Conservation (phyloP, 2,888 invertebrate species). For the Chalcis sispes region DNA sequence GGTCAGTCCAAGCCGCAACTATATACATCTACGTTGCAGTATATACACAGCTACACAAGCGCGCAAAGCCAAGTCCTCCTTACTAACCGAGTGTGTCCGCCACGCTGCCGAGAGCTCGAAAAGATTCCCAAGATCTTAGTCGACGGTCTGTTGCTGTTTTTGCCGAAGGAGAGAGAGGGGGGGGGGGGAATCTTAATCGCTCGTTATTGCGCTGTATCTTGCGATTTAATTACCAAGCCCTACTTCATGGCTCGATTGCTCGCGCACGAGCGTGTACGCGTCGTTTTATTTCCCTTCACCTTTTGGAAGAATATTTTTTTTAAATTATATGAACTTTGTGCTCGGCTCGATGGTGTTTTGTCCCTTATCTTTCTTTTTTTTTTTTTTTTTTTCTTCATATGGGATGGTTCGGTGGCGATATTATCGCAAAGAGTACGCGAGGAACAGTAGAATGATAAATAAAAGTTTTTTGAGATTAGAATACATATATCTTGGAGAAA, state of each 20-base stretch:
- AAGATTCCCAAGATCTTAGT: slow-evolving; percentile 25
- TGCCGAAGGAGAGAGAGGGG: no score
- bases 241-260: slow-evolving; percentile 43
- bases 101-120: slow-evolving; percentile 66
- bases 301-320: no score
- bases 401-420: no score
- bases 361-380: no score
- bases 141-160: slow-evolving; percentile 1
- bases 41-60: not conserved
- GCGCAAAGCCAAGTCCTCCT: slow-evolving; percentile 65
- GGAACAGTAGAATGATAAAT: no score
- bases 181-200: slow-evolving; percentile 15
- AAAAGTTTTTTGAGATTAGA: no score
- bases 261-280: not conserved
- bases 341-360: no score
- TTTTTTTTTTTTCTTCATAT: no score
- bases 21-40: not conserved
- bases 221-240: slow-evolving; percentile 37
- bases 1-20: not conserved
- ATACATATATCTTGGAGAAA: no score
- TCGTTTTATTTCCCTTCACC: not conserved
- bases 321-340: no score
- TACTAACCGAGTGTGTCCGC: slow-evolving; percentile 73
- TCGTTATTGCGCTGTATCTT: slow-evolving; percentile 7
- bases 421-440: no score